A percentile compares a stretch with the other conserved stretches of the same genome.
phyloP scores from a whole-genome alignment of 2,797 vertebrate genomes.

The Clangula hyemalis region DNA sequence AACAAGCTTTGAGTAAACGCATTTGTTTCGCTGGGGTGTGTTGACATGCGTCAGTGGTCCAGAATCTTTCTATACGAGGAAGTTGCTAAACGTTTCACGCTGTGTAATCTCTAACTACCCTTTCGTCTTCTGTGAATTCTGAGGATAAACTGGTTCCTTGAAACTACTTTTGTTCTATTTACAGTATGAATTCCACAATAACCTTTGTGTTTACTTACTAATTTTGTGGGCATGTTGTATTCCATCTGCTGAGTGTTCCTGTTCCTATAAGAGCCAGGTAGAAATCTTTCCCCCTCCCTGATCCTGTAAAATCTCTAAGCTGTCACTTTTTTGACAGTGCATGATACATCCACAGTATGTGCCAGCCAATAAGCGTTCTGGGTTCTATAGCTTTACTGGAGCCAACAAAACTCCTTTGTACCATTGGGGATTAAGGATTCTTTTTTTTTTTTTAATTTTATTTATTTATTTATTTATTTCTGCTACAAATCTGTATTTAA shows the following conservation, averaged over 20 bases:
- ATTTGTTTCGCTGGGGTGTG: neutral
- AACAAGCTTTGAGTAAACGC: neutral
- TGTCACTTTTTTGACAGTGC: neutral
- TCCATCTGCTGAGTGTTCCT: neutral
- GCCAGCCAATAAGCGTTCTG: slow-evolving; percentile 17
- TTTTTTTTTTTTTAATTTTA: too few relatives aligned
- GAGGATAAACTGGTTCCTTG: neutral
- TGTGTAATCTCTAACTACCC: neutral
- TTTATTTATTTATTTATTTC: neutral
- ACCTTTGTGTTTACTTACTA: neutral
- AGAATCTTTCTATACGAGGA: neutral
- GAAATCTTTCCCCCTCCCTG: neutral
- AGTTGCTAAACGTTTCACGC: neutral
- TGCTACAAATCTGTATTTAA: neutral
- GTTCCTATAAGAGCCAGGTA: neutral
- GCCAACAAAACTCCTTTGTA: slow-evolving; percentile 34
- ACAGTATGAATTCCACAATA: neutral
- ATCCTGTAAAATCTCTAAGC: neutral
- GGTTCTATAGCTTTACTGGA: slow-evolving; percentile 17
- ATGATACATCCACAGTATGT: neutral
- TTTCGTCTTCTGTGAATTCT: neutral
- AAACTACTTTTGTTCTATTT: neutral
- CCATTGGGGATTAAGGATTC: neutral
- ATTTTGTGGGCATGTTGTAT: neutral
- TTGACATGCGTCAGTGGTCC: neutral